Conservation (phyloP, 2,888 invertebrate genomes). For the Venustoraphidia nigricollis region DNA sequence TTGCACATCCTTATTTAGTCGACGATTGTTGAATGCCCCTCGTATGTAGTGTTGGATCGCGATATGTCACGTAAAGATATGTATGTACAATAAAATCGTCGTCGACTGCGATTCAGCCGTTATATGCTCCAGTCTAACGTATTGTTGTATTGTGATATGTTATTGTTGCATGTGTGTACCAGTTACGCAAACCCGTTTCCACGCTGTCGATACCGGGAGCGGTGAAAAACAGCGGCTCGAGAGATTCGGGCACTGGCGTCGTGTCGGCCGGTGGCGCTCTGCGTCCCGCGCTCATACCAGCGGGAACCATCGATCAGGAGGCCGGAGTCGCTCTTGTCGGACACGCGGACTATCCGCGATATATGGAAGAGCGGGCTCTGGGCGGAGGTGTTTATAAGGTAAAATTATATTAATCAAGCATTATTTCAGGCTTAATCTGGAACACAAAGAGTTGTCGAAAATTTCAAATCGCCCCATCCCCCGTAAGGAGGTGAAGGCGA, state of each 20-base stretch:
- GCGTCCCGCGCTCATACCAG: conserved; percentile 17
- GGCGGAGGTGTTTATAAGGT: conserved; percentile 63
- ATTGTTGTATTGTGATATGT: too few species aligned
- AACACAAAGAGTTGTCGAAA: too few species aligned
- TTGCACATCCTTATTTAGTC: too few species aligned
- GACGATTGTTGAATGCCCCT: too few species aligned
- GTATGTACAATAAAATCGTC: too few species aligned
- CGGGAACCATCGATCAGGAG: conserved; percentile 45
- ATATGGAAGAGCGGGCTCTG: conserved; percentile 73
- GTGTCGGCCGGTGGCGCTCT: conserved; percentile 12
- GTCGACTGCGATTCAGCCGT: too few species aligned
- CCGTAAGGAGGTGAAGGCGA: too few species aligned
- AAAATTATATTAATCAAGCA: conserved; percentile 9
- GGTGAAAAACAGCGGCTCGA: conserved; percentile 52
- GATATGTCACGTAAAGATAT: too few species aligned
- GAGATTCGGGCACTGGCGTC: conserved; percentile 19
- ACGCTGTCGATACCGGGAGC: conserved; percentile 93
- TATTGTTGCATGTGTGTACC: conserved; percentile 26
- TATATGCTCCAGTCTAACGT: too few species aligned
- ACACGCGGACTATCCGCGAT: conserved; percentile 76
- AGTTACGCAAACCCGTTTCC: conserved; percentile 96
- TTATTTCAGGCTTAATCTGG: too few species aligned
- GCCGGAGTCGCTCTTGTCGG: conserved; percentile 82
- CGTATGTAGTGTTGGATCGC: too few species aligned
- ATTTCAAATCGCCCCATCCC: too few species aligned